Conservation (phyloP, 2,113 vertebrate species). For the Shinisaurus crocodilurus region DNA sequence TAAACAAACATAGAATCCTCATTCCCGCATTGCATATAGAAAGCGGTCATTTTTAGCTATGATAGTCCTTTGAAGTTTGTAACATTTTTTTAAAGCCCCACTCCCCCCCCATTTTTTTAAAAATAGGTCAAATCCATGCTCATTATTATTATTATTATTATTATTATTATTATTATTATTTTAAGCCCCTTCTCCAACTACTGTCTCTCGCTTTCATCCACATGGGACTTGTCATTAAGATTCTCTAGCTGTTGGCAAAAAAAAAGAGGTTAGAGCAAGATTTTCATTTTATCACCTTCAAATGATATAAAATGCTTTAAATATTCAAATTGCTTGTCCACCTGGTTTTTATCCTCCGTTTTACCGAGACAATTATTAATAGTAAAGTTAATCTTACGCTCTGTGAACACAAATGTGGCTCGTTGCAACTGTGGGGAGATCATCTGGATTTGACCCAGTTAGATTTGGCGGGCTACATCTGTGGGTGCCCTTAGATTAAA, state of each 20-base stretch:
- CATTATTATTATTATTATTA: neutral
- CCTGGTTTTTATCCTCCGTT: neutral
- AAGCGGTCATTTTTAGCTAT: too few species aligned
- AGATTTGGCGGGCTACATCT: neutral
- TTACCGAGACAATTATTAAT: neutral
- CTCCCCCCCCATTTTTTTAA: too few species aligned
- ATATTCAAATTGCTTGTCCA: constrained; percentile 1
- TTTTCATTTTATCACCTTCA: constrained; percentile 7
- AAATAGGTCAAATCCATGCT: neutral
- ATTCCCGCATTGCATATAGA: too few species aligned
- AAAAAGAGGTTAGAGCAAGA: neutral
- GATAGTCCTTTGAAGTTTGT: too few species aligned
- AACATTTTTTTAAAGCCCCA: too few species aligned
- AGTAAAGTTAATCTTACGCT: constrained; percentile 4
- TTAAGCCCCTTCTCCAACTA: too few species aligned
- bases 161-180: neutral
- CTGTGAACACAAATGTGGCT: neutral
- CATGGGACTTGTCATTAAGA: neutral
- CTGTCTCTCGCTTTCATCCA: neutral
- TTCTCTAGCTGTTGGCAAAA: neutral
- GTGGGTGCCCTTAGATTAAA: neutral
- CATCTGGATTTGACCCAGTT: neutral
- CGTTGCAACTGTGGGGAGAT: neutral
- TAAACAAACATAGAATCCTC: too few species aligned
- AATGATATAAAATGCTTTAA: neutral